Evolutionary conservation across 2,888 invertebrate genomes (phyloP).

Genomic region (Stenodema calcarata): DNA sequence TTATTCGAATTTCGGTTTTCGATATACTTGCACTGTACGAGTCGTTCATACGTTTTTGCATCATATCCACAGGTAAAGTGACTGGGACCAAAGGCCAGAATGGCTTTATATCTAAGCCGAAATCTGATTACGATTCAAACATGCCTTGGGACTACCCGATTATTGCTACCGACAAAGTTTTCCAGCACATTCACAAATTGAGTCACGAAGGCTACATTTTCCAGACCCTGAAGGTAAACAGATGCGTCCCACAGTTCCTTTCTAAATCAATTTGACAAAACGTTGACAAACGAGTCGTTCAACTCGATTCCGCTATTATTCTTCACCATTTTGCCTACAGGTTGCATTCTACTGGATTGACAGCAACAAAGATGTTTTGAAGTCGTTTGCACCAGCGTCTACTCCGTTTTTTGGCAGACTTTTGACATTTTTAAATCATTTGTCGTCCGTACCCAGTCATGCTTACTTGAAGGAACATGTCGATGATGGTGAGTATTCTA

Average conservation of each 20-base stretch:
- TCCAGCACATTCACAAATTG: slow-evolving; percentile 53
- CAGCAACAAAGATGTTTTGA: slow-evolving; percentile 61
- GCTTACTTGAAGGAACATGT: slow-evolving; percentile 60
- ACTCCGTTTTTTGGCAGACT: slow-evolving; percentile 81
- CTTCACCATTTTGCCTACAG: slow-evolving; percentile 21
- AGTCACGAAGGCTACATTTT: slow-evolving; percentile 54
- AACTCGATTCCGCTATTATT: too few species aligned
- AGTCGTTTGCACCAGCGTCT: slow-evolving; percentile 80
- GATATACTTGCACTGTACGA: too few species aligned
- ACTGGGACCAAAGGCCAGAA: neutral
- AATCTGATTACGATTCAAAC: slow-evolving; percentile 22
- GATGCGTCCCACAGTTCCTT: neutral
- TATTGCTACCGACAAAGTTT: slow-evolving; percentile 48
- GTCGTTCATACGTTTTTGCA: too few species aligned
- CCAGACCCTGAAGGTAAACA: slow-evolving; percentile 55
- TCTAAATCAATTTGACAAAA: too few species aligned
- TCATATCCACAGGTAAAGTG: slow-evolving; percentile 7
- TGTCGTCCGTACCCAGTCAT: slow-evolving; percentile 68
- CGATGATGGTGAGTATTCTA: slow-evolving; percentile 52
- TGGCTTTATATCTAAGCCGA: neutral
- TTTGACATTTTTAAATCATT: slow-evolving; percentile 79
- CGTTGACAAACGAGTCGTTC: neutral
- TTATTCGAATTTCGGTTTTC: too few species aligned
- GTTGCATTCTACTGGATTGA: slow-evolving; percentile 55
- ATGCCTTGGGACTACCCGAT: slow-evolving; percentile 52